Evolutionary conservation across 2,888 invertebrate genomes (phyloP), one percentile per base, ranked within the genome.

Genomic region (Furcula furcula): DNA sequence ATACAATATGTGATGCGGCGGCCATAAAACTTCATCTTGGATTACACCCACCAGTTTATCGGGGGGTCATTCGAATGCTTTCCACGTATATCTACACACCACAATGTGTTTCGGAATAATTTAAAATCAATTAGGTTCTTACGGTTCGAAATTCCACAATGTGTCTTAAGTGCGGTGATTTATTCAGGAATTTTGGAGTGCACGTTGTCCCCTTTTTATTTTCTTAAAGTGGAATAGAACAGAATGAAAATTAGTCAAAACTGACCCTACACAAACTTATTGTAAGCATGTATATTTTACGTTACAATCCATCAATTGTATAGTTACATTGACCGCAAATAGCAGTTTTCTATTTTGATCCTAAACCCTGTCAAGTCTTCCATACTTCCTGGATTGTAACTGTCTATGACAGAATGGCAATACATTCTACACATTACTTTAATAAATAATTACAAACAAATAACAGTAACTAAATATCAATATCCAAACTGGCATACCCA

Each of bases 91-190:
- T 61, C 56, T 44, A 57, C 56, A 51, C 43, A 49, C 46, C 50
- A 62, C 65, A 65, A 54, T 66, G 56, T 67, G 56, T 63, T 65
- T 59, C 49, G 54, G 65, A 64, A 65, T 68, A 68, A 72, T 69
- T 71, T 69, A 66, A 65, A 71, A 69, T 69, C 71, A 71, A 72
- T 72, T 71, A 71, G 58, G 57, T 63, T 28, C 28, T 18, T 28
- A 54, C 48, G 46, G 55, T 55, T 62, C 57, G 55, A 61, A 66
- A 70, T 69, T 63, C 66, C 60, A 56, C 53, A 40, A 50, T 47
- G 46, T 41, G 26, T n/a, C 44, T 44, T 56, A 43, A 45, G 49
- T 50, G 42, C 36, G 45, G 35, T 51, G 55, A 55, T 52, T 56
- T 57, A 56, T 53, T 38, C 34, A 22, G 11, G 28, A 28, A 28